Evolutionary conservation across 1,140 invertebrate genomes (phyloP).

Genomic region (Dysdera silvatica): DNA sequence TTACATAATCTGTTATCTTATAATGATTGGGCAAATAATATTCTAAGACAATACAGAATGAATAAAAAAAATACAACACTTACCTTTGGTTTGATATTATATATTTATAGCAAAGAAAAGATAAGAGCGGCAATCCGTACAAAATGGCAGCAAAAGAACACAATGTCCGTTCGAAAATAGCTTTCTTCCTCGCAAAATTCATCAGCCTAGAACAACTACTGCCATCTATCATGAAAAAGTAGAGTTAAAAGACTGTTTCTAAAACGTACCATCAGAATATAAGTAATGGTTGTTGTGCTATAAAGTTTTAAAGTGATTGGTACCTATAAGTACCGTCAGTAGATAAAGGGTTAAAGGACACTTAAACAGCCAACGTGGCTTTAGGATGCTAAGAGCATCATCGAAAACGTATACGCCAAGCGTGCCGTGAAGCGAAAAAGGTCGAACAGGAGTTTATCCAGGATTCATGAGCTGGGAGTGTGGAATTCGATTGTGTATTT

Average conservation of each 20-base stretch:
- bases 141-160: background rate
- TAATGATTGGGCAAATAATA: background rate
- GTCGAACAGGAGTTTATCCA: no score
- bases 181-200: background rate
- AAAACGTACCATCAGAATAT: constrained; percentile 2
- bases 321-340: constrained; percentile 9
- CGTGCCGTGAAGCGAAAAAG: no score
- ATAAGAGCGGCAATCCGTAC: no score
- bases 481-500: no score
- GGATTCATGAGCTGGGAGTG: no score
- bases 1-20: constrained; percentile 1
- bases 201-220: background rate
- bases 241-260: constrained; percentile 3
- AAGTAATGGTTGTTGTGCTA: constrained; percentile 2
- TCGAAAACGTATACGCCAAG: no score
- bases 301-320: constrained; percentile 14
- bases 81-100: no score
- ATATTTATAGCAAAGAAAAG: no score
- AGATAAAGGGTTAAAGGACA: constrained; percentile 1
- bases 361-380: no score
- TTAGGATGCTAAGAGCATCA: no score
- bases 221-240: constrained; percentile 6
- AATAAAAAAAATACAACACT: no score
- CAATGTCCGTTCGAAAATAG: background rate
- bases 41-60: background rate